phyloP scores from a whole-genome alignment of 2,888 invertebrate genomes.

The Dascillus cervinus region DNA sequence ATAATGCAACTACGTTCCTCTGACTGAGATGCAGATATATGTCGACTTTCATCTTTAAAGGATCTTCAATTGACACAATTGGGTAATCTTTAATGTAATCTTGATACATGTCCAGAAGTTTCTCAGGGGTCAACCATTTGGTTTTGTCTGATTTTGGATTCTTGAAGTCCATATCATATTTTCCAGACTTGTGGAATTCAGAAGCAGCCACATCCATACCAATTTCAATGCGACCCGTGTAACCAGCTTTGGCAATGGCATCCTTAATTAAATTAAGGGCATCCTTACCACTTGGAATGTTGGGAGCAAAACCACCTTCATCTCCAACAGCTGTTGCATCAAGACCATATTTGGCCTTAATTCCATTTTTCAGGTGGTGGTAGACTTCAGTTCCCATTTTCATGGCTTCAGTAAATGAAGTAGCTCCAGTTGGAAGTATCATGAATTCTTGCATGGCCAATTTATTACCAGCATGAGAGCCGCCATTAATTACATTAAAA shows the following conservation, averaged over 20 bases:
- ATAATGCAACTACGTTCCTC: no score
- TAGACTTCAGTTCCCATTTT: slow-evolving; percentile 96
- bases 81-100: slow-evolving; percentile 87
- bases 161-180: slow-evolving; percentile 96
- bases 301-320: slow-evolving; percentile 99
- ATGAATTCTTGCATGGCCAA: slow-evolving; percentile 73
- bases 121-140: slow-evolving; percentile 72
- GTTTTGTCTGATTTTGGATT: slow-evolving; percentile 83
- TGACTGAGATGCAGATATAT: no score
- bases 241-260: slow-evolving; percentile 92
- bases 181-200: slow-evolving; percentile 78
- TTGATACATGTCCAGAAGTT: slow-evolving; percentile 79
- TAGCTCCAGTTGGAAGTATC: slow-evolving; percentile 64
- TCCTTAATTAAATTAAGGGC: slow-evolving; percentile 77
- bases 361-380: slow-evolving; percentile 94
- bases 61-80: slow-evolving; percentile 97
- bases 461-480: slow-evolving; percentile 98
- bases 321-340: slow-evolving; percentile 98
- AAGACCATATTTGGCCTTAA: slow-evolving; percentile 90
- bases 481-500: slow-evolving; percentile 99
- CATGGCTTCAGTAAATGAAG: slow-evolving; percentile 94
- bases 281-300: slow-evolving; percentile 94
- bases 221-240: slow-evolving; percentile 93
- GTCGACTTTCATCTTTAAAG: no score
- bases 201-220: slow-evolving; percentile 99